Evolutionary conservation across 2,888 invertebrate species (phyloP), one percentile per base, ranked within the genome.

Genomic region (Lamproptera curius): DNA sequence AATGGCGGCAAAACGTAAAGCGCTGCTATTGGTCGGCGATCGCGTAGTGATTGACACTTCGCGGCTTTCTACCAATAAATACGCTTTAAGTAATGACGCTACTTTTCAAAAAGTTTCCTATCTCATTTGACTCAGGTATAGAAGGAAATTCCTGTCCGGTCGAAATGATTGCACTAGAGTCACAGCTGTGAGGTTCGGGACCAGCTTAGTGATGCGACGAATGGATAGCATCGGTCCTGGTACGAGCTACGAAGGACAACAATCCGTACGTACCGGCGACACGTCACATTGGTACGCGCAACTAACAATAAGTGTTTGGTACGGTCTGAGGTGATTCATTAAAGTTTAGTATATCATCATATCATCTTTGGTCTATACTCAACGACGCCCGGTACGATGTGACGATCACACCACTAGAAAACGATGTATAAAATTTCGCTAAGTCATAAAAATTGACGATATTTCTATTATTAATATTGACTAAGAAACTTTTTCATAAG

Each of bases 381-480:
- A 75, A 76, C 73, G 76, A 81, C 76, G 72, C 67, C 73, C 82
- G 78, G 82, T 79, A 73, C 68, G 70, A 67, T 78, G 70, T 75
- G 80, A 76, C 68, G 76, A 70, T 76, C 75, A 80, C 67, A 70
- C 80, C 61, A 72, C 73, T 80, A 85, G 83, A 85, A n/a, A 83
- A 85, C 76, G 82, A 86, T 71, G 82, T 86, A 85, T 85, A 87
- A 87, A 87, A 87, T 84, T 87, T 86, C 79, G 81, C 85, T 87
- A 85, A 78, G 86, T 87, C 85, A 31, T n/a, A 86, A 81, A 85
- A 87, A 86, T 87, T 86, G 86, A 87, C 87, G 73, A 79, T 74
- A 80, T 83, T 84, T 78, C 75, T 82, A 80, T 81, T 72, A 20
- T 20, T 20, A 70, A 76, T 85, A 87, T 87, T 86, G 87, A 85